Base-by-base conservation (phyloP, 2,888 invertebrate genomes). In the Cinara cedri region DNA sequence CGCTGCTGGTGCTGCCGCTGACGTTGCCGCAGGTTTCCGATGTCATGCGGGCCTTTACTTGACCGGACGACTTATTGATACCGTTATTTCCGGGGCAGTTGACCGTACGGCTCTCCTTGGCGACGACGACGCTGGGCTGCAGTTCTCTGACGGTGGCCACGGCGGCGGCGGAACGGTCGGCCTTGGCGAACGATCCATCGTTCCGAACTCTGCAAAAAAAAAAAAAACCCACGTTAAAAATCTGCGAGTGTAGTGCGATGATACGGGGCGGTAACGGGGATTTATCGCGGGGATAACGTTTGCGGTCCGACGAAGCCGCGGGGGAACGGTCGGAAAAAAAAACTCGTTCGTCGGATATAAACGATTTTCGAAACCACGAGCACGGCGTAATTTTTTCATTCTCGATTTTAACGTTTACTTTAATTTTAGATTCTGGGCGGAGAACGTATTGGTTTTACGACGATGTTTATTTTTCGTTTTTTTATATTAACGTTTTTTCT, bases 131-230 rank as follows among this genome's bases (percentile, higher is more conserved):
- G 14, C 60, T 51, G 55, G 78, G 42, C 34, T 34, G 34, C 44
- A 78, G 19, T 70, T 78, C 78, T 70, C 78, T 57, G 34, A 78
- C 51, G 51, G 70, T 70, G 68, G 78, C 78, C 78, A 68, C 68
- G 34, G 70, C 57, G 26, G 57, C 68, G 34, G 70, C 57, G 26
- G 68, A 34, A 70, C 70, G 51, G 49, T 78, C 70, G 46, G 49
- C 24, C 49, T 78, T 78, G 16, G 49, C 10, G 70, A 70, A 70
- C 68, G 70, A 42, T 51, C 78, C 78, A 78, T 78, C 78, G 49
- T 78, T 78, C 51, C 78, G 70, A 3, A 42, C 14, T 51, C 78
- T 78, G 62, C 62, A 51, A 51, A 66, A 54, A 46, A 70, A 72
- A 54, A 16, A 26, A 51, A 54, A 19, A 24, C 24, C 9, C 16